A percentile compares a stretch with the other conserved stretches of the same genome.
phyloP scores from a whole-genome alignment of 35 echinoderm and acorn worm species.

The Nesometra sesokonis region DNA sequence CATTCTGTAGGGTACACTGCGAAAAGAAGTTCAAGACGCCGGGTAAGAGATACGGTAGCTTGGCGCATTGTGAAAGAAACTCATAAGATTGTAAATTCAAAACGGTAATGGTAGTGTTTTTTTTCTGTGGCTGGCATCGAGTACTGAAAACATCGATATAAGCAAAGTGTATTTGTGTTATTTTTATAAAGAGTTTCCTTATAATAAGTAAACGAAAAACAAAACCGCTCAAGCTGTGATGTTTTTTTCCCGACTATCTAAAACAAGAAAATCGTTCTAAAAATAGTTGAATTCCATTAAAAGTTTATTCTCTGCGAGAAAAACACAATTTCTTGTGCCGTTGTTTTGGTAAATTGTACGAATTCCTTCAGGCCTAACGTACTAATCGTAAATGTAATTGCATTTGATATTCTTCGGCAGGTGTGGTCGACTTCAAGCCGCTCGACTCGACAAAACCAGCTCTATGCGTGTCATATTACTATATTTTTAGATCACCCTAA shows the following conservation, averaged over 20 bases:
- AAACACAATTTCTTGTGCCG: too few species aligned
- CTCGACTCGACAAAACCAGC: background rate
- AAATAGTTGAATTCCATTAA: background rate
- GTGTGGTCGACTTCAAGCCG: background rate
- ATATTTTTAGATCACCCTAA: background rate
- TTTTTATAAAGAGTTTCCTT: too few species aligned
- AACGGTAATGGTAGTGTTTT: too few species aligned
- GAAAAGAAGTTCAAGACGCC: too few species aligned
- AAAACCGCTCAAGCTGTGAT: background rate
- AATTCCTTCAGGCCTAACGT: background rate
- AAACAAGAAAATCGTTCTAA: background rate
- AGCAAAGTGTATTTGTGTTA: too few species aligned
- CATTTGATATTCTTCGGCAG: background rate
- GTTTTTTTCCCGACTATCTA: background rate
- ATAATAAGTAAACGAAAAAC: too few species aligned
- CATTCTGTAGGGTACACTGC: too few species aligned
- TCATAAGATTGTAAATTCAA: too few species aligned
- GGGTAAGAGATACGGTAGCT: too few species aligned
- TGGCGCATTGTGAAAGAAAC: too few species aligned
- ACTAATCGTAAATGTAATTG: background rate
- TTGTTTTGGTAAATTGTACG: background rate
- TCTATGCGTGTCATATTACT: background rate
- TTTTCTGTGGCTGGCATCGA: too few species aligned
- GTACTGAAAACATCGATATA: too few species aligned
- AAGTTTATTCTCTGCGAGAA: background rate